Base-by-base conservation (phyloP, 1,140 invertebrate genomes). In the Hycleus phaleratus region DNA sequence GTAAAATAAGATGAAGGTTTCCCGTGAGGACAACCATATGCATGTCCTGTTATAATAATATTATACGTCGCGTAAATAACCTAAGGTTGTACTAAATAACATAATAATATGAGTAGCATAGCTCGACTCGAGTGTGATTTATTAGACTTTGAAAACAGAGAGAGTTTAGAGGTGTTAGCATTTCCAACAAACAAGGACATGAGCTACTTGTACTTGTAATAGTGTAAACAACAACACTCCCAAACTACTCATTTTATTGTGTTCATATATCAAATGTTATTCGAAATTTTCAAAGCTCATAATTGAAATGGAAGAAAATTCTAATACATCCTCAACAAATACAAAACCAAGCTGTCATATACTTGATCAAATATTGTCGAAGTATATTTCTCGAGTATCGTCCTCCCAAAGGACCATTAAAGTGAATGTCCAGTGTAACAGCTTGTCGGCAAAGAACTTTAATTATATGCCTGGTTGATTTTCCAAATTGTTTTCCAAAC, bases 131-230 rank as follows among this genome's bases (percentile, higher is more conserved):
- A 56, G 61, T 59, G 61, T 59, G 61, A 62, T 62, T 62, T 62
- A 62, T 62, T 62, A 62, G 61, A 62, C 61, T 62, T 62, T 62
- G 61, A 62, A 62, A 62, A 62, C 61, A 62, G 61, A 56, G 60
- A 62, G 61, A 62, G 57, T 62, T 62, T 59, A 46, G 50, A 62
- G 57, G 51, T 56, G 60, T 62, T 62, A 56, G 60, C 60, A 43
- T 61, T 58, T 52, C 60, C 58, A 44, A 50, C 47, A 49, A 18
- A 18, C 18, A 18, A 18, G 18, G 18, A 32, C 32, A 32, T 32
- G 32, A 18, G 18, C 1, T 18, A 18, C 18, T 18, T 18, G 18
- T 18, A 18, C 18, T 18, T 18, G 18, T 18, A 18, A 18, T 18
- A 18, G 18, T 18, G 18, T 18, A 18, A 18, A 18, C 18, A 18